Evolutionary conservation across 2,113 vertebrate species (phyloP).

Genomic region (Otis tarda): DNA sequence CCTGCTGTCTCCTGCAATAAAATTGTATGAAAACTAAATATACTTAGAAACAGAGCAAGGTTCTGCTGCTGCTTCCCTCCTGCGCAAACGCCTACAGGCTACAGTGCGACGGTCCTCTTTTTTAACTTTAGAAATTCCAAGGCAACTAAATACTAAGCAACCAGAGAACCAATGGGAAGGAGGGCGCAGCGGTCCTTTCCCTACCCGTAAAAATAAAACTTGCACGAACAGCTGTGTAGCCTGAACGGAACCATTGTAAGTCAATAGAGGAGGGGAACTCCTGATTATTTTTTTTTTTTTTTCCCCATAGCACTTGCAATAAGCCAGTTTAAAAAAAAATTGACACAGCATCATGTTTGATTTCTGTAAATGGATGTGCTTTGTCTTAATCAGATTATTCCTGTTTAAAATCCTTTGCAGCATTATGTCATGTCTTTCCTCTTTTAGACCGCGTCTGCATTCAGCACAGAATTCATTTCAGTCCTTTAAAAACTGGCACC

Average conservation of each 20-base stretch:
- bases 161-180: slow-evolving; percentile 63
- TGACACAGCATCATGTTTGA: background rate
- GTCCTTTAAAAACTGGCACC: slow-evolving; percentile 28
- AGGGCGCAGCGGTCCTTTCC: background rate
- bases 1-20: slow-evolving; percentile 61
- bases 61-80: slow-evolving; percentile 73
- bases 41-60: slow-evolving; percentile 67
- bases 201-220: slow-evolving; percentile 17
- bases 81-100: slow-evolving; percentile 71
- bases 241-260: background rate
- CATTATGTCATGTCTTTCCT: background rate
- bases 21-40: slow-evolving; percentile 61
- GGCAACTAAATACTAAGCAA: slow-evolving; percentile 78
- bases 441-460: background rate
- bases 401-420: background rate
- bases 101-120: slow-evolving; percentile 44
- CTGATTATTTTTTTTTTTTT: background rate
- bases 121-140: slow-evolving; percentile 70
- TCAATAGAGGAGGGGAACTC: background rate
- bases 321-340: background rate
- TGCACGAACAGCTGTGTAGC: background rate
- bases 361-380: background rate
- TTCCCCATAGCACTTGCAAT: background rate
- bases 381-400: background rate
- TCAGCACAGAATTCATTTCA: background rate